Evolutionary conservation across 1,140 invertebrate species (phyloP).

Genomic region (Mya arenaria): DNA sequence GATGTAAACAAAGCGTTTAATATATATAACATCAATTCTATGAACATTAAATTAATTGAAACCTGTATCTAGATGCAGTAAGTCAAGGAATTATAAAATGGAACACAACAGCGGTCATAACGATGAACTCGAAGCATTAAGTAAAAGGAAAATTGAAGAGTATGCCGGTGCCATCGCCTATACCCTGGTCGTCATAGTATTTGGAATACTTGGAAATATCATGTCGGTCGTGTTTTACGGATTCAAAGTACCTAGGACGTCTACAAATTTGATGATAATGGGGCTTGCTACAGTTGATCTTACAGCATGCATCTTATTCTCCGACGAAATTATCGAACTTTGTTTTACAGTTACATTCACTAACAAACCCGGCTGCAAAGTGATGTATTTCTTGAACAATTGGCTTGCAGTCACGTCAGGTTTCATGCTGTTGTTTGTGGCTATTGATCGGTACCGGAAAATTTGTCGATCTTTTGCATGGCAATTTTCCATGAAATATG

Average conservation of each 20-base stretch:
- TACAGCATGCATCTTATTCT: not conserved
- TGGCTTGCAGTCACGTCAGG: not conserved
- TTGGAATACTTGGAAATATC: not conserved
- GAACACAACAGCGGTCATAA: too few species aligned
- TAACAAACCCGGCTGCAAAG: not conserved
- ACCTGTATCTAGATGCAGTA: too few species aligned
- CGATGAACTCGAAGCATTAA: too few species aligned
- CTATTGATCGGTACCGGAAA: constrained; percentile 25
- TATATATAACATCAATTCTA: too few species aligned
- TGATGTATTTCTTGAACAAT: not conserved
- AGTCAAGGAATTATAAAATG: too few species aligned
- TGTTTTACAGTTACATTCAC: not conserved
- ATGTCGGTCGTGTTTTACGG: not conserved
- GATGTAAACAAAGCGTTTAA: too few species aligned
- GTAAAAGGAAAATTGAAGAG: too few species aligned
- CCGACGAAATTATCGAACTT: not conserved
- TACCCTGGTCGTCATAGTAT: not conserved
- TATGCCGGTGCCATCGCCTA: not conserved
- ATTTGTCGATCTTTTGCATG: constrained; percentile 14
- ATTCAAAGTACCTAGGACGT: not conserved
- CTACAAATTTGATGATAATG: not conserved
- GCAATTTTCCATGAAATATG: not conserved
- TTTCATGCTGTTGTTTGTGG: not conserved
- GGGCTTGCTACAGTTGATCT: not conserved
- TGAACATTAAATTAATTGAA: too few species aligned